Base-by-base conservation (phyloP, 2,888 invertebrate species). In the Mantis religiosa region DNA sequence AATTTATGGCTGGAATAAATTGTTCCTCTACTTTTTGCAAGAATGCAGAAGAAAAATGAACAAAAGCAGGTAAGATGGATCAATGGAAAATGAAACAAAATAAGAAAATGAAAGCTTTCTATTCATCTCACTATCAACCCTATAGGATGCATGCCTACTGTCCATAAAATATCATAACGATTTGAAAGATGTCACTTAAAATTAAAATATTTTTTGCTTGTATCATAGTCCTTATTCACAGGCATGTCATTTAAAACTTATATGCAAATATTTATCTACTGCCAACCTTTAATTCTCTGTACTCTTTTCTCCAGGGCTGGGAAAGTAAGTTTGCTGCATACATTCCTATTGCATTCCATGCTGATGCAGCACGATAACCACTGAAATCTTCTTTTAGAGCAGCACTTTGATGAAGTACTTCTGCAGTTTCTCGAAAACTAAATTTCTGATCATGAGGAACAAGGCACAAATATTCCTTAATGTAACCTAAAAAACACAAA, bases 301-400 rank as follows among this genome's bases (percentile, higher is more conserved):
- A 98, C 93, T 98, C 98, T 92, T 96, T 97, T 91, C 98, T 94
- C 98, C 98, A 98, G 7, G 98, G 98, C 92, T 98, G 97, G 25
- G 96, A 95, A 88, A 97, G 94, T 90, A 98, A 94, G 93, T 98
- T 98, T 89, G 96, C 96, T 3, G 98, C 98, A 93, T 98, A 98
- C 91, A 97, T 94, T 90, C 97, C 97, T 91, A 98, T 94, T 71
- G 97, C 96, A 91, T 97, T 96, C 95, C 97, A 98, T 25, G 98
- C 98, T 85, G 96, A 94, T 47, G 96, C 96, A 27, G 97, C 97
- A 91, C 96, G 95, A 91, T 97, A 97, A 28, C 97, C 97, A 92
- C 96, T 97, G 92, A 97, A 98, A 91, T 97, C 96, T 9, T 95
- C 93, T 91, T 96, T 94, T 88, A 95, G 95, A 84, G 94, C 95